Evolutionary conservation across 1,140 invertebrate genomes (phyloP), one percentile per base, ranked within the genome.

Genomic region (Helicoverpa armigera): DNA sequence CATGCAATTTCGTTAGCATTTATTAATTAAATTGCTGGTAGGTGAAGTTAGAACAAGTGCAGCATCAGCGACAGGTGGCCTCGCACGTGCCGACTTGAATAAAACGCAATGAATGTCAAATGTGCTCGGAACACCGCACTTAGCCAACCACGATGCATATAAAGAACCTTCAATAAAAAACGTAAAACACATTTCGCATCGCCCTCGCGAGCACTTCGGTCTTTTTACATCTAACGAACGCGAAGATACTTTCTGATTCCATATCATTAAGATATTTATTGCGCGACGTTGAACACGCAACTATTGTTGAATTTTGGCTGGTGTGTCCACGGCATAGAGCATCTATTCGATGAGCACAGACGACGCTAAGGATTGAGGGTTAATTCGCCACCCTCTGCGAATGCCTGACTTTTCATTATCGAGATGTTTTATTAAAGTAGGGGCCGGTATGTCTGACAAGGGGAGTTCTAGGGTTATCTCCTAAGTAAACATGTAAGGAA

Each of bases 331-430:
- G 83, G 88, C 83, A 87, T 90, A 94, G 89, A 89, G 87, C 81
- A 87, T 88, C 91, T 81, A 89, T 92, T 94, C 81, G 87, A 82
- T 16, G 75, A 86, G 69, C 70, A 69, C 48, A 35, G 35, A 43
- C 29, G 12, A 23, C 51, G 65, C 70, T 65, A 67, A 63, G 79
- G 83, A 75, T 79, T 69, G 91, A 92, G 92, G 92, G 93, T 90
- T 90, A 88, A 92, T 92, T 91, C 91, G 87, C 91, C 91, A 92
- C 92, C 93, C 93, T 92, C 92, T 86, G 85, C 90, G 91, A 94
- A 91, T 91, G 90, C 86, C 93, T 94, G 93, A 95, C 93, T 95
- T 95, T 95, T 95, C 93, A 95, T 95, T 95, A 95, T 95, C 93
- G 92, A 95, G 92, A 95, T 95, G 93, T 95, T 95, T 95, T 95